phyloP scores from a whole-genome alignment of 1,140 invertebrate genomes.

The Drosophila nasuta region DNA sequence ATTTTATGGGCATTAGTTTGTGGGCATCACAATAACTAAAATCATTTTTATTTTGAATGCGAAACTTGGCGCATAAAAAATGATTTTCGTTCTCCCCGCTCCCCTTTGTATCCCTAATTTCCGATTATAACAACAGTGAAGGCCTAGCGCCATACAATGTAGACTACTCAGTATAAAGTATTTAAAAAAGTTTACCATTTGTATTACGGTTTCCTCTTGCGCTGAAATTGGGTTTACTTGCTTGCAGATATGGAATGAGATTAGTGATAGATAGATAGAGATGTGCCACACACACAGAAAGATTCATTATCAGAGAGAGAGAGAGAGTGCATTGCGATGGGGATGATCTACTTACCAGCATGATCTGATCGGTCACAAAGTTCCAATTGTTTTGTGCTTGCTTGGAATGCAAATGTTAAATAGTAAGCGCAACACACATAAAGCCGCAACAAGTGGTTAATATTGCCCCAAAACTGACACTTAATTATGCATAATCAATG shows the following conservation, averaged over 20 bases:
- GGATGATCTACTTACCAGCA: conserved; percentile 65
- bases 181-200: conserved; percentile 32
- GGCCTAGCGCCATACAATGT: background rate
- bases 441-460: conserved; percentile 22
- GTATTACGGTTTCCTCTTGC: conserved; percentile 29
- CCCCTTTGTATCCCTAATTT: too few relatives aligned
- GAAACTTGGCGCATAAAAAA: too few relatives aligned
- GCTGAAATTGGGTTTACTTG: conserved; percentile 73
- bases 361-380: conserved; percentile 73
- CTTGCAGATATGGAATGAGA: conserved; percentile 70
- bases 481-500: background rate
- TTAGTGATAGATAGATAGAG: conserved; percentile 33
- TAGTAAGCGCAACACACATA: conserved; percentile 29
- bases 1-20: too few relatives aligned
- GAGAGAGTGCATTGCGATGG: background rate
- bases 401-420: conserved; percentile 56
- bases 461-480: background rate
- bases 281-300: background rate
- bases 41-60: too few relatives aligned
- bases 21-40: too few relatives aligned
- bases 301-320: conserved; percentile 5
- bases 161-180: background rate
- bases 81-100: too few relatives aligned
- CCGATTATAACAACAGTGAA: background rate
- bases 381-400: conserved; percentile 79